phyloP scores from a whole-genome alignment of 1,140 invertebrate species.

The Hesperophylax magnus region DNA sequence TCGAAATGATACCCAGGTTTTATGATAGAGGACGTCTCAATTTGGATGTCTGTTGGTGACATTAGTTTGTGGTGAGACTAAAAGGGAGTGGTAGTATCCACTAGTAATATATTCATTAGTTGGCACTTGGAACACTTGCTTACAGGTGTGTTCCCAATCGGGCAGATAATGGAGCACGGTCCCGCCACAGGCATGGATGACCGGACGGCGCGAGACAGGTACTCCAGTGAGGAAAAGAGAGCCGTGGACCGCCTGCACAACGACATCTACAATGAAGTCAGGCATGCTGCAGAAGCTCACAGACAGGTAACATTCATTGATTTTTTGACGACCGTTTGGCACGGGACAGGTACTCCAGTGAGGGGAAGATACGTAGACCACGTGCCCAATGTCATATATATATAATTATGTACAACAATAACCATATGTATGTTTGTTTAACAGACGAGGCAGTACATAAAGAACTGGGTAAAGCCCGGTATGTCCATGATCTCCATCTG shows the following conservation, averaged over 20 bases:
- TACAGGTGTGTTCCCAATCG: constrained; percentile 80
- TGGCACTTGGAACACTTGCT: neutral
- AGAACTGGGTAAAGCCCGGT: constrained; percentile 94
- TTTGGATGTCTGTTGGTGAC: no score
- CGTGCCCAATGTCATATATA: no score
- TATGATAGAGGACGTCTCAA: no score
- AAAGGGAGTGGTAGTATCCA: no score
- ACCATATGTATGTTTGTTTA: constrained; percentile 42
- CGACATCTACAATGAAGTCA: constrained; percentile 95
- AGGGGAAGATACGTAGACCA: no score
- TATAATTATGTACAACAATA: no score
- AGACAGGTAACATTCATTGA: constrained; percentile 75
- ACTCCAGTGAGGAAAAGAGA: constrained; percentile 92
- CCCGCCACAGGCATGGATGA: constrained; percentile 79
- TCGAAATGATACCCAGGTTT: no score
- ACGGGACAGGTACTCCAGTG: no score
- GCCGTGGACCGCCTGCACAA: constrained; percentile 84
- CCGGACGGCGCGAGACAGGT: constrained; percentile 88
- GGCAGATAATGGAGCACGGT: constrained; percentile 86
- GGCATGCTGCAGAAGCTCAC: constrained; percentile 97
- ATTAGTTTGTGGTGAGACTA: no score
- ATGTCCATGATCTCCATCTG: constrained; percentile 99
- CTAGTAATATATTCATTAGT: no score
- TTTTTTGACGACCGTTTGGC: no score
- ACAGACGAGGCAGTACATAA: constrained; percentile 92